Evolutionary conservation across 2,888 invertebrate genomes (phyloP), one percentile per base, ranked within the genome.

Genomic region (Orthosia incerta): DNA sequence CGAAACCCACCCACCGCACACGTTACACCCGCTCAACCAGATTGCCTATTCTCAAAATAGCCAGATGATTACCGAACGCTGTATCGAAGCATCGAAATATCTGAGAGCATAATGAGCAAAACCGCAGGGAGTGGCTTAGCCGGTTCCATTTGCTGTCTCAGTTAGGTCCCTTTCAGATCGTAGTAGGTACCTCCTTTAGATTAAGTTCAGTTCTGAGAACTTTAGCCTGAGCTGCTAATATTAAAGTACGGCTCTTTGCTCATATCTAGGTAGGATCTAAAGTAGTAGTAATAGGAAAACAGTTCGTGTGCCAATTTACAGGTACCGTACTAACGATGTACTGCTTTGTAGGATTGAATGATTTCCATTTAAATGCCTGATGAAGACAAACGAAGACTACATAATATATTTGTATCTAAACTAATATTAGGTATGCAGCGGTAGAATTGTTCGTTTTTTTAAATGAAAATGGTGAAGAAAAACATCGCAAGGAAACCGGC

Each of bases 1-100:
- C 31, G 39, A 73, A 81, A 39, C 80, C 73, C 67, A n/a, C 68
- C 72, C 60, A 62, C 57, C 26, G 16, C 20, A 55, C 12, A 55
- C 12, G 20, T 63, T 55, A 46, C 55, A 31, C 67, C 76, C 48
- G 3, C 18, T 20, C 39, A n/a, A 48, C 26, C 55, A 26, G 16
- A 70, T 50, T n/a, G 18, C 13, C 61, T 57, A n/a, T 48, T 59
- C 50, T 60, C 39, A 61, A 71, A 73, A 74, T 71, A 68, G 56
- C 55, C 55, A 5, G 23, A 11, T 67, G 4, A 67, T 45, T 23
- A 61, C 23, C 26, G 12, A 50, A 11, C 26, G 4, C 48, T 11
- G 11, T 3, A 45, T 20, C 51, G 12, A 53, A 51, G 15, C 18
- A 20, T 31, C 12, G 57, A n/a, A 39, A 5, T 23, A 13, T 1